These are phyloP conservation scores for Troilus luridus DNA, from an alignment of 2,888 invertebrate genomes.

Conservation along the genomic window DNA sequence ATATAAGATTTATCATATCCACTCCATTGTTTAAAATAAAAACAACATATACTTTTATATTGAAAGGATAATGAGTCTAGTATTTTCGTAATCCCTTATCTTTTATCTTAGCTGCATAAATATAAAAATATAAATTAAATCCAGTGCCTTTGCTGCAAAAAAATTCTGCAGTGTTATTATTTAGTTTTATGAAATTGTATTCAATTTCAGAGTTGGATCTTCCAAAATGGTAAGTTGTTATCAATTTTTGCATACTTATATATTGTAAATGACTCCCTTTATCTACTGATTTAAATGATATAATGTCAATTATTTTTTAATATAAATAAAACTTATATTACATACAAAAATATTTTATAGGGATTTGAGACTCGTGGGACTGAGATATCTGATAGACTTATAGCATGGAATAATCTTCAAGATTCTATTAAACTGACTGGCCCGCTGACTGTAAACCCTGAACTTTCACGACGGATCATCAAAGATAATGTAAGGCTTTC, in stretches of 20 bases:
- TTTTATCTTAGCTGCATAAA: no score
- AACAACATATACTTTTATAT: no score
- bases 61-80: no score
- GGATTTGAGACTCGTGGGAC: constrained; percentile 96
- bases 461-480: constrained; percentile 62
- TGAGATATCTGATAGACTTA: constrained; percentile 81
- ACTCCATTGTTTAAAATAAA: no score
- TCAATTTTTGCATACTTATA: constrained; percentile 28
- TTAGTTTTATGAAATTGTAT: no score
- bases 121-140: no score
- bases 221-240: no score
- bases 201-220: no score
- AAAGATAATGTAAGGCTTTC: constrained; percentile 58
- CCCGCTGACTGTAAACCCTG: constrained; percentile 80
- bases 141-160: no score
- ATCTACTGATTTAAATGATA: neutral
- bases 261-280: neutral
- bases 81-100: no score
- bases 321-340: neutral
- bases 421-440: constrained; percentile 81
- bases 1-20: no score
- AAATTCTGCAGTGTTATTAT: no score
- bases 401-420: constrained; percentile 88
- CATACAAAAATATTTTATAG: constrained; percentile 70
- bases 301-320: neutral